Conservation (phyloP, 1,140 invertebrate genomes). For the Hypsibius dujardini region DNA sequence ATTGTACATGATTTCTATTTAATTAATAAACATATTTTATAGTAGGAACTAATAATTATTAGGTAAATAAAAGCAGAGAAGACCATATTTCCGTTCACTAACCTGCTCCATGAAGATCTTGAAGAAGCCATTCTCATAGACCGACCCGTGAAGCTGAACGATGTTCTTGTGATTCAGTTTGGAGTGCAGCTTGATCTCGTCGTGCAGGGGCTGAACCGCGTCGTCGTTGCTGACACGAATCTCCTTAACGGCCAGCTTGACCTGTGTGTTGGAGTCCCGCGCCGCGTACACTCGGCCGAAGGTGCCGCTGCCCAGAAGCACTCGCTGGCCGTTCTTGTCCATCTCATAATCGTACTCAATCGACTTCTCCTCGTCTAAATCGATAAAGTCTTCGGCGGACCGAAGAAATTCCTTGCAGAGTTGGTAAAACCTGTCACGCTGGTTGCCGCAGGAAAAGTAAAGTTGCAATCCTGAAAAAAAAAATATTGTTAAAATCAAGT, state of each 20-base stretch:
- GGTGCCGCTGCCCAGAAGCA: conserved; percentile 79
- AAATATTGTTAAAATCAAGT: too few relatives aligned
- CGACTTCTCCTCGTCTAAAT: conserved; percentile 22
- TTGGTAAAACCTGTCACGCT: conserved; percentile 59
- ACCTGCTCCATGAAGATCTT: conserved; percentile 99
- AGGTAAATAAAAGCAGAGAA: too few relatives aligned
- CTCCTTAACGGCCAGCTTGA: conserved; percentile 91
- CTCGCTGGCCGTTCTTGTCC: conserved; percentile 68
- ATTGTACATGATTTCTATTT: too few relatives aligned
- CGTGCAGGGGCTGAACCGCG: conserved; percentile 91
- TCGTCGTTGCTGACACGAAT: conserved; percentile 87
- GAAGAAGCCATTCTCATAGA: conserved; percentile 78
- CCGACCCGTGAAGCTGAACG: conserved; percentile 86
- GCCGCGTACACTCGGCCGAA: conserved; percentile 91
- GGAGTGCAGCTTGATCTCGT: conserved; percentile 94
- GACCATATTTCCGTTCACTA: too few relatives aligned
- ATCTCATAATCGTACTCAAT: conserved; percentile 83
- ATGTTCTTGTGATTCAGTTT: conserved; percentile 90
- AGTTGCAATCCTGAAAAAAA: too few relatives aligned
- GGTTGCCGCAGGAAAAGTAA: conserved; percentile 72
- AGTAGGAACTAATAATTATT: too few relatives aligned
- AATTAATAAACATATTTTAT: too few relatives aligned
- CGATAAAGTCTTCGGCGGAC: conserved; percentile 19
- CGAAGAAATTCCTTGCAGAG: conserved; percentile 9
- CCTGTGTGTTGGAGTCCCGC: conserved; percentile 78